Evolutionary conservation across 2,113 vertebrate genomes (phyloP).

Genomic region (Dolichotis patagonum): DNA sequence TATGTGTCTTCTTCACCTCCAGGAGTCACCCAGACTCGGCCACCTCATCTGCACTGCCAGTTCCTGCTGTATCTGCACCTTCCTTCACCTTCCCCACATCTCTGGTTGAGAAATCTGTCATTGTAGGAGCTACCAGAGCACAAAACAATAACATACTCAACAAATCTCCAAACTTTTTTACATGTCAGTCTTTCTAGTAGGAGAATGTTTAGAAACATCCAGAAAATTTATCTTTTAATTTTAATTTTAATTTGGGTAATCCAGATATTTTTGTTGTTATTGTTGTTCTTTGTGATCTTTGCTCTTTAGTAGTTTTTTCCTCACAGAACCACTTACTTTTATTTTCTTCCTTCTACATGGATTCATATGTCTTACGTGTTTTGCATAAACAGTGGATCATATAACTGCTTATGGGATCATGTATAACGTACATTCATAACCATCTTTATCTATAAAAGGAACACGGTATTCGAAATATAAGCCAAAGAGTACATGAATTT

Average conservation of each 20-base stretch:
- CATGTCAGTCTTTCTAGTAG: not conserved
- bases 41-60: not conserved
- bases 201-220: not conserved
- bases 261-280: not conserved
- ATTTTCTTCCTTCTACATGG: not conserved
- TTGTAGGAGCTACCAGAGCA: not conserved
- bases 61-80: not conserved
- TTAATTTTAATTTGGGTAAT: slow-evolving; percentile 16
- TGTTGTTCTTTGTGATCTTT: not conserved
- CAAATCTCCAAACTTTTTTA: not conserved
- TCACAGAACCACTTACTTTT: not conserved
- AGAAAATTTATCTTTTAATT: slow-evolving; percentile 31
- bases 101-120: not conserved
- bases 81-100: not conserved
- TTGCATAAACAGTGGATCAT: not conserved
- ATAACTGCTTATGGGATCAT: not conserved
- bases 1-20: too few species aligned
- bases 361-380: not conserved
- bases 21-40: not conserved
- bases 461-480: slow-evolving; percentile 40
- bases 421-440: not conserved
- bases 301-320: not conserved
- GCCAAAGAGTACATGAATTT: not conserved
- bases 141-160: not conserved
- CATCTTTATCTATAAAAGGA: slow-evolving; percentile 16